Conservation (phyloP, 2,888 invertebrate genomes). For the Stenoptilia bipunctidactyla region DNA sequence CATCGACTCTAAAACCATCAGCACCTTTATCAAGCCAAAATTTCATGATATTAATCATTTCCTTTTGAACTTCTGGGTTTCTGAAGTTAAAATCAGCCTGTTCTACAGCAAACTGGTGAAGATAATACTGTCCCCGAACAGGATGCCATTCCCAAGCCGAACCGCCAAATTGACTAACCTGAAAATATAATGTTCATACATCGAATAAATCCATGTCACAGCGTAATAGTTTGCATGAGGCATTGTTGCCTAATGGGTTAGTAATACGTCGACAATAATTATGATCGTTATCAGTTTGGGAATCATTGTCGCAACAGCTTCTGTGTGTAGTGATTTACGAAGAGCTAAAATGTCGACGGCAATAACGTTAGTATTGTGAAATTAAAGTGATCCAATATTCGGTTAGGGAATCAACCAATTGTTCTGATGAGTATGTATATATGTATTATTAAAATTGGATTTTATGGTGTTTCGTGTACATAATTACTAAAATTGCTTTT, state of each 20-base stretch:
- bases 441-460: too few relatives aligned
- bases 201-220: too few relatives aligned
- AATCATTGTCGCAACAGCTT: too few relatives aligned
- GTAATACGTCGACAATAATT: neutral
- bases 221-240: neutral
- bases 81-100: slow-evolving; percentile 80
- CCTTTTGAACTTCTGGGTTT: slow-evolving; percentile 64
- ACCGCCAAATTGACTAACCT: slow-evolving; percentile 72
- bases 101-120: slow-evolving; percentile 74
- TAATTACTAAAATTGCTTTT: too few relatives aligned
- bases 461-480: too few relatives aligned
- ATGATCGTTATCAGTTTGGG: neutral
- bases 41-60: slow-evolving; percentile 71
- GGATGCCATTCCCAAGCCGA: slow-evolving; percentile 79
- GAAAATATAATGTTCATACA: neutral
- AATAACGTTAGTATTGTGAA: too few relatives aligned
- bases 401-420: too few relatives aligned
- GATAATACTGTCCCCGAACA: slow-evolving; percentile 74
- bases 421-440: too few relatives aligned
- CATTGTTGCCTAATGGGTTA: neutral
- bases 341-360: too few relatives aligned
- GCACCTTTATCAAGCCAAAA: slow-evolving; percentile 84
- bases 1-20: slow-evolving; percentile 82
- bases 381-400: too few relatives aligned
- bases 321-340: too few relatives aligned